Conservation (phyloP, 2,113 vertebrate species). For the Hydrochoerus hydrochaeris region DNA sequence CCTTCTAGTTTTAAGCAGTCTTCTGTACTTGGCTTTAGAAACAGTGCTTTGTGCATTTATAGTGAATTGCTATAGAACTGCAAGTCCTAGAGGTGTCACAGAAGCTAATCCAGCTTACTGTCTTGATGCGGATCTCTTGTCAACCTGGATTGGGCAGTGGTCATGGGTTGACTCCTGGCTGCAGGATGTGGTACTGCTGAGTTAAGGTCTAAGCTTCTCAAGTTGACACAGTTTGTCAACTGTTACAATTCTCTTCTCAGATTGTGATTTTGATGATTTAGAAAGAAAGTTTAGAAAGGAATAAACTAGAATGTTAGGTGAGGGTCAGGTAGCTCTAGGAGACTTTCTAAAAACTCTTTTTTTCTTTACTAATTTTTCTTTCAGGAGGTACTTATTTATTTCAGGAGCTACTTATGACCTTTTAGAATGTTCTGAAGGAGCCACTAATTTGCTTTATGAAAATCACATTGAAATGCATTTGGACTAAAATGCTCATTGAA, state of each 20-base stretch:
- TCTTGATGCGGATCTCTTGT: background rate
- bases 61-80: conserved; percentile 54
- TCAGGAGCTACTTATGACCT: too few species aligned
- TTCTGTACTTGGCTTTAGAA: conserved; percentile 71
- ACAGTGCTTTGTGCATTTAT: conserved; percentile 71
- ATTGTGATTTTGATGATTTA: background rate
- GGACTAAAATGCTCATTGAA: background rate
- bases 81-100: conserved; percentile 10
- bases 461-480: background rate
- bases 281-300: background rate
- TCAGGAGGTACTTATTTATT: background rate
- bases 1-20: conserved; percentile 45
- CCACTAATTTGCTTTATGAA: background rate
- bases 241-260: background rate
- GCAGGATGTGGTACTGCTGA: background rate
- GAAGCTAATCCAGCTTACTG: conserved; percentile 39
- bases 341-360: background rate
- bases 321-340: background rate
- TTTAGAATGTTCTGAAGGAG: background rate
- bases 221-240: background rate
- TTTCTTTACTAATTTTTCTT: background rate
- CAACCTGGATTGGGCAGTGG: background rate
- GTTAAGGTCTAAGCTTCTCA: background rate
- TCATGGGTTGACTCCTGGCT: background rate
- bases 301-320: background rate